Base-by-base conservation (phyloP, 1,140 invertebrate species). In the Euglossa dilemma region DNA sequence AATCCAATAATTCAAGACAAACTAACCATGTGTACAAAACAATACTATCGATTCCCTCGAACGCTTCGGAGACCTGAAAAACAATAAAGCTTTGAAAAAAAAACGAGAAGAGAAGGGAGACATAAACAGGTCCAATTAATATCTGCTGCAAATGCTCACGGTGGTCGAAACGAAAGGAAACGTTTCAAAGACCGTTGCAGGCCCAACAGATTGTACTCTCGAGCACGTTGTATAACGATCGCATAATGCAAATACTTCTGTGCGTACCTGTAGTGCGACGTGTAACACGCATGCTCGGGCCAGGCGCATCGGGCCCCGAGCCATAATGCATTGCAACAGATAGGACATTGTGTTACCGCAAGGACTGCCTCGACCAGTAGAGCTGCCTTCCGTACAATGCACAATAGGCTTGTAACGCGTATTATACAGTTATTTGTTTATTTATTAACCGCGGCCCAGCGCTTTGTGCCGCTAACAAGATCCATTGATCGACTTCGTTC, bases 381-480 rank as follows among this genome's bases (percentile, higher is more conserved):
- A 61, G 75, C 50, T 57, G 54, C 74, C 79, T 76, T 59, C 67
- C 23, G 63, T 78, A 92, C 90, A 92, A 92, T 92, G 91, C 88
- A 92, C 91, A 92, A 92, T 92, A 85, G 91, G 83, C 71, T 36
- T 76, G 77, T 70, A 69, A 52, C 86, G 86, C 87, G 75, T 76
- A 89, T 91, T 91, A 88, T 86, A 91, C 86, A 84, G 85, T 91
- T 89, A 91, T 92, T 92, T 91, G 89, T 92, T 91, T 90, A 92
- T 88, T 87, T 88, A 88, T 88, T 83, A 85, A 87, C 78, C 76
- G 45, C 36, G 43, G 63, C 23, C 59, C 64, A 23, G 11, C 76
- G 64, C 63, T 79, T 87, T 69, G 54, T 84, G 52, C 50, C 36
- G 25, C 54, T 84, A 87, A 84, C 73, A 87, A 76, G 66, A 63